A percentile compares a stretch with the other conserved stretches of the same genome.
These are phyloP conservation scores for Strigamia crassipes DNA, from an alignment of 2,888 invertebrate genomes.

Conservation along the genomic window DNA sequence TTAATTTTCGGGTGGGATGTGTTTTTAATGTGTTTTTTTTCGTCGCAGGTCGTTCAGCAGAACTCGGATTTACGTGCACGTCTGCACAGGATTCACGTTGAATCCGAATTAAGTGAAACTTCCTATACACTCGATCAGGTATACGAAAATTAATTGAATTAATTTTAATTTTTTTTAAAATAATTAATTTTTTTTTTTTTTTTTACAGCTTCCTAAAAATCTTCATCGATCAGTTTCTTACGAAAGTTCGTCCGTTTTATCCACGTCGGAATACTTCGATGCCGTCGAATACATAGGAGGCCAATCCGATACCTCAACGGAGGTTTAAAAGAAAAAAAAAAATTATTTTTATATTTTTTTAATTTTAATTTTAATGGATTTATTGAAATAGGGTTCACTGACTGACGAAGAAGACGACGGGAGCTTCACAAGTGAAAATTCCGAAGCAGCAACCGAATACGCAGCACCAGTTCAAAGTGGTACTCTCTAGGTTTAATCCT, in stretches of 20 bases:
- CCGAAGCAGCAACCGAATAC: slow-evolving; percentile 63
- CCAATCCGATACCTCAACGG: slow-evolving; percentile 71
- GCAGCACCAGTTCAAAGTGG: slow-evolving; percentile 52
- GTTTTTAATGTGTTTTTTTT: not conserved
- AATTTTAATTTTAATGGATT: not conserved
- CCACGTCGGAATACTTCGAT: slow-evolving; percentile 79
- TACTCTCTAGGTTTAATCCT: slow-evolving; percentile 50
- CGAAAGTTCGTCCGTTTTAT: slow-evolving; percentile 73
- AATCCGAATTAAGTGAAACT: slow-evolving; percentile 63
- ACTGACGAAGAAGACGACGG: slow-evolving; percentile 60
- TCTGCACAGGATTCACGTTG: slow-evolving; percentile 58
- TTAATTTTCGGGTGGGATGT: not conserved
- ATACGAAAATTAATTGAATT: not conserved
- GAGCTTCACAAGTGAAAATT: slow-evolving; percentile 72
- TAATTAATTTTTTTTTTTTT: not conserved
- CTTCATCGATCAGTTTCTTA: slow-evolving; percentile 72
- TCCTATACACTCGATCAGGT: slow-evolving; percentile 48
- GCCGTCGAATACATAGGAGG: slow-evolving; percentile 69
- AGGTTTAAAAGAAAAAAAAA: slow-evolving; percentile 65
- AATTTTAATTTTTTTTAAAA: not conserved
- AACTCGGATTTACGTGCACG: slow-evolving; percentile 70
- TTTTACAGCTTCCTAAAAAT: slow-evolving; percentile 58
- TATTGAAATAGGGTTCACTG: slow-evolving; percentile 49
- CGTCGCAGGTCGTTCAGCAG: slow-evolving; percentile 71
- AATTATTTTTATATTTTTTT: slow-evolving; percentile 57